A percentile compares a stretch with the other conserved stretches of the same genome.
Conservation (phyloP, 1,140 invertebrate genomes). For the Scylla paramamosain region DNA sequence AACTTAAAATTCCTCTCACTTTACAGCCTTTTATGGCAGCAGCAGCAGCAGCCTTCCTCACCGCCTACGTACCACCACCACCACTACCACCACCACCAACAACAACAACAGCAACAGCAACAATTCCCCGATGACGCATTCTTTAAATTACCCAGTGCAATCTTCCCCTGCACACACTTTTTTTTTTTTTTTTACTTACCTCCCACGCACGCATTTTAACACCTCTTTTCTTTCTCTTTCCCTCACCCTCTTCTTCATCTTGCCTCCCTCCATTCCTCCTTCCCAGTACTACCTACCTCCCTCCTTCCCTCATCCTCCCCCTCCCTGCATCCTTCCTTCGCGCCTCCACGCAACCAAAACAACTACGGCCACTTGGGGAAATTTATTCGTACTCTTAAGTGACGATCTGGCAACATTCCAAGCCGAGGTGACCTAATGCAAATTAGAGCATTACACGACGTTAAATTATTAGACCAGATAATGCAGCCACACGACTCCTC, state of each 20-base stretch:
- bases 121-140: neutral
- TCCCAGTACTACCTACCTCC: neutral
- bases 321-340: neutral
- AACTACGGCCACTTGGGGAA: neutral
- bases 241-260: neutral
- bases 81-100: neutral
- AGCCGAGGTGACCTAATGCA: constrained; percentile 10
- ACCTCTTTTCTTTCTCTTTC: neutral
- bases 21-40: neutral
- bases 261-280: neutral
- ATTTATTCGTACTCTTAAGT: constrained; percentile 36
- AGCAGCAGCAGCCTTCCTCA: neutral
- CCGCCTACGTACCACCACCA: neutral
- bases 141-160: neutral
- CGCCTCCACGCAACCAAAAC: constrained; percentile 31
- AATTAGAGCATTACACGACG: neutral
- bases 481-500: neutral
- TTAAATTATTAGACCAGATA: constrained; percentile 22
- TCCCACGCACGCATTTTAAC: neutral
- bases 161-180: neutral
- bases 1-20: constrained; percentile 9
- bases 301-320: neutral
- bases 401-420: constrained; percentile 41
- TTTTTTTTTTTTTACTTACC: neutral
- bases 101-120: neutral